Evolutionary conservation across 2,888 invertebrate species (phyloP), one percentile per base, ranked within the genome.

Genomic region (Dryocosmus kuriphilus): DNA sequence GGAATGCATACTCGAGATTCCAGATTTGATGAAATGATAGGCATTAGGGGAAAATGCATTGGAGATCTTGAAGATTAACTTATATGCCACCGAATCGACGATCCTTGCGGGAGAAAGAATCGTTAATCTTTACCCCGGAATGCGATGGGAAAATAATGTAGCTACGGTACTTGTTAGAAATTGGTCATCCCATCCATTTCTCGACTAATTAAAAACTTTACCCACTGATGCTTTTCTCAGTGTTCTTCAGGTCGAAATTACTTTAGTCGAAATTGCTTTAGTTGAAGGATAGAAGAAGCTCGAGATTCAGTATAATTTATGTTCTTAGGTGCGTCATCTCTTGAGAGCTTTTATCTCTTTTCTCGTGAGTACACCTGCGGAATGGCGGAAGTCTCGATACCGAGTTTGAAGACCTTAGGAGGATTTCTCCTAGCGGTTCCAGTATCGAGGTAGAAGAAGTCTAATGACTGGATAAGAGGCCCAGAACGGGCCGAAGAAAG

Each of bases 1-100:
- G 79, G 74, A 82, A 84, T 77, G 83, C 82, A 80, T 84, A 84
- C 81, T 85, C 83, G 83, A 83, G 84, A 84, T 83, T 85, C 86
- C 84, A 75, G 77, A 71, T 85, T 80, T 74, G 76, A 71, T 75
- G 82, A 74, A 74, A 80, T 77, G 79, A 62, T 79, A 77, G 75
- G 79, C 77, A 51, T 41, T 71, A 71, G n/a, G 51, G n/a, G 71
- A 51, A 71, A 51, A 46, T 71, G 30, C 51, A 27, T 19, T 19
- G 30, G 9, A 30, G 41, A 71, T 46, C 71, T 27, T 32, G 6
- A n/a, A 71, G 71, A 71, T 71, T 71, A 71, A 71, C 71, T 71
- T 71, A 71, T 71, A n/a, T 71, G 71, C 71, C 51, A 71, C 71
- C 46, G 46, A 22, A 67, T 67, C 41, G 41, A 67, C 71, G 71